Conservation (phyloP, 2,797 vertebrate species). For the Esox masquinongy region DNA sequence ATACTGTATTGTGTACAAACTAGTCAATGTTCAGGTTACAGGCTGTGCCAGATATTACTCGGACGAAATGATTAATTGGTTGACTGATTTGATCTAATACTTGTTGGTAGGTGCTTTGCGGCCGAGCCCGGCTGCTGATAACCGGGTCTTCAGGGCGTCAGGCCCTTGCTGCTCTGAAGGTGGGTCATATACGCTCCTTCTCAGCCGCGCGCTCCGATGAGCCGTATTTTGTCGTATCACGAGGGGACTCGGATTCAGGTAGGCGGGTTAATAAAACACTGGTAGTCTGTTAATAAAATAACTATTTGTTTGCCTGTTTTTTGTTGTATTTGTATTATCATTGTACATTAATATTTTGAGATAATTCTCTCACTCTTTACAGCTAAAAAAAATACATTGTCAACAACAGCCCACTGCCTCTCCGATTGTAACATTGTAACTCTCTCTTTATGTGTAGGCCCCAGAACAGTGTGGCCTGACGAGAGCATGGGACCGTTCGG, state of each 20-base stretch:
- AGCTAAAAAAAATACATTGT: neutral
- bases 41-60: neutral
- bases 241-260: slow-evolving; percentile 80
- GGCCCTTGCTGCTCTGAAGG: slow-evolving; percentile 75
- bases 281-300: neutral
- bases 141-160: slow-evolving; percentile 78
- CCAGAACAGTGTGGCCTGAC: slow-evolving; percentile 93
- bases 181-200: slow-evolving; percentile 77
- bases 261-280: slow-evolving; percentile 12
- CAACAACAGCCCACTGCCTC: no score
- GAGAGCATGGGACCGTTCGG: slow-evolving; percentile 95
- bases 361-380: neutral
- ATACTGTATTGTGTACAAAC: neutral
- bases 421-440: neutral
- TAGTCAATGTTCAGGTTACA: neutral
- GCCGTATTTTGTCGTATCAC: slow-evolving; percentile 80
- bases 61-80: neutral
- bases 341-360: neutral
- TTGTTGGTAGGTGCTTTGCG: slow-evolving; percentile 82
- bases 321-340: no score
- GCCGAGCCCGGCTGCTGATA: slow-evolving; percentile 77
- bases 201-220: slow-evolving; percentile 91
- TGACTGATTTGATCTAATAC: neutral
- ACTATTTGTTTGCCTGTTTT: no score
- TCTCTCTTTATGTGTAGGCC: slow-evolving; percentile 64